Evolutionary conservation across 1,140 invertebrate genomes (phyloP).

Genomic region (Habropoda laboriosa): DNA sequence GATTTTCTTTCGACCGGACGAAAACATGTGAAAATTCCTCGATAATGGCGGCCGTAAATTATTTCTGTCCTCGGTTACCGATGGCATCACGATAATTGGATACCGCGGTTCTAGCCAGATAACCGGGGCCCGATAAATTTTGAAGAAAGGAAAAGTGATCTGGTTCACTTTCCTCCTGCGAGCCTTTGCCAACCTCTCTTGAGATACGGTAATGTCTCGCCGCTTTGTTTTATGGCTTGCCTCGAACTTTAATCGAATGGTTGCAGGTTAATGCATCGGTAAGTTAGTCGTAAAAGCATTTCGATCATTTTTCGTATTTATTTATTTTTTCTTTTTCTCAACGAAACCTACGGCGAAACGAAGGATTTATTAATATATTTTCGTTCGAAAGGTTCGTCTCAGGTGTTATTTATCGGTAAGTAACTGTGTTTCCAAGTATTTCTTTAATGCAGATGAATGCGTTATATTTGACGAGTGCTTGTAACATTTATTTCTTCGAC

Average conservation of each 20-base stretch:
- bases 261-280: neutral
- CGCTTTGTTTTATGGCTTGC: neutral
- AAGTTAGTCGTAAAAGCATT: neutral
- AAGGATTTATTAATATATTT: neutral
- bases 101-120: neutral
- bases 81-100: constrained; percentile 51
- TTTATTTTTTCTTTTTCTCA: neutral
- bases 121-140: constrained; percentile 27
- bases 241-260: constrained; percentile 7
- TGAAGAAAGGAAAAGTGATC: constrained; percentile 45
- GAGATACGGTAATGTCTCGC: neutral
- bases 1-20: constrained; percentile 59
- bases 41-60: constrained; percentile 52
- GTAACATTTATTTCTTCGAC: too few species aligned
- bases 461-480: too few species aligned
- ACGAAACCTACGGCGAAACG: neutral
- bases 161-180: constrained; percentile 15
- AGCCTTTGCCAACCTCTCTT: too few species aligned
- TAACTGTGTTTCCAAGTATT: too few species aligned
- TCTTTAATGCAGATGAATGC: too few species aligned
- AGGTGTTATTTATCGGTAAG: too few species aligned
- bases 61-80: constrained; percentile 48
- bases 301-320: neutral
- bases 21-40: constrained; percentile 61
- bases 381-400: too few species aligned